Percentiles rank a stretch among this genome's conserved stretches.
Conservation (phyloP, 2,113 vertebrate species). For the Ictidomys tridecemlineatus region DNA sequence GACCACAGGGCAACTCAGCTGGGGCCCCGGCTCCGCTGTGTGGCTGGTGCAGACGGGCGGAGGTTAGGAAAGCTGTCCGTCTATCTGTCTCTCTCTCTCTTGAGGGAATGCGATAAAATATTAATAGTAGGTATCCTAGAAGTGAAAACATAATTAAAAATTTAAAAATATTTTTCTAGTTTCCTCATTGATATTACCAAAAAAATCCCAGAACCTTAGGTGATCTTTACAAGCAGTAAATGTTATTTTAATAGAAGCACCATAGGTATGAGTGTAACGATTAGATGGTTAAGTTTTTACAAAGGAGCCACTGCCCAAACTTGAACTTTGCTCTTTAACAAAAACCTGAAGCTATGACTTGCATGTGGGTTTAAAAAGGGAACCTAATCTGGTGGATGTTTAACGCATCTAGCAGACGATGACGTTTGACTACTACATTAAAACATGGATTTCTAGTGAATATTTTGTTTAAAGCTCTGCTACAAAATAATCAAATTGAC, state of each 20-base stretch:
- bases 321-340: background rate
- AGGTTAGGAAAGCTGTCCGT: background rate
- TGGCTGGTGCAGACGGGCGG: background rate
- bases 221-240: background rate
- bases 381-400: background rate
- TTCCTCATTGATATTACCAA: background rate
- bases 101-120: background rate
- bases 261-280: background rate
- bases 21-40: background rate
- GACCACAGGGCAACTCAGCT: background rate
- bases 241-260: too few species aligned
- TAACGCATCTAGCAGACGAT: background rate
- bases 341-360: background rate
- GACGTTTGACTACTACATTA: background rate
- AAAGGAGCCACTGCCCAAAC: background rate
- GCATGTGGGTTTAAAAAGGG: background rate
- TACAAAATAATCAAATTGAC: too few species aligned
- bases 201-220: background rate
- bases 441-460: too few species aligned
- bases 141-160: background rate
- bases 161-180: background rate
- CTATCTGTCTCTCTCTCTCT: background rate
- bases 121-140: background rate
- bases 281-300: constrained; percentile 24
- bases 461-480: too few species aligned